phyloP scores from a whole-genome alignment of 2,113 vertebrate species.

The Myrmecophaga tridactyla region DNA sequence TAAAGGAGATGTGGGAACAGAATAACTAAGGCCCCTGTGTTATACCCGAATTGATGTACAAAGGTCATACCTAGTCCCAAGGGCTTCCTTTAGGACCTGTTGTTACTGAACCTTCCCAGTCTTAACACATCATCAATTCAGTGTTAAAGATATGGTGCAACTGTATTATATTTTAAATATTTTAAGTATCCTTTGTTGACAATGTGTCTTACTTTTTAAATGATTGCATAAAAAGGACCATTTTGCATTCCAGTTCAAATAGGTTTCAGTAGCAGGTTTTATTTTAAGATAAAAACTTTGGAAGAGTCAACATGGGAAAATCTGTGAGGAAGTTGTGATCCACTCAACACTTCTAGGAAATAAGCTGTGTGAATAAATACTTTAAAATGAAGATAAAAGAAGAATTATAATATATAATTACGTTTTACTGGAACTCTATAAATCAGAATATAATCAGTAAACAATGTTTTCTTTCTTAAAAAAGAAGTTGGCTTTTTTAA shows the following conservation, averaged over 20 bases:
- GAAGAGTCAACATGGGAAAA: not conserved
- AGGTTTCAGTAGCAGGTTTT: not conserved
- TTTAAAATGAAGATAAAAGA: not conserved
- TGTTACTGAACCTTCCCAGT: fast-evolving
- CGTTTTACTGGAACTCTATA: not conserved
- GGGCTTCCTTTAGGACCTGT: not conserved
- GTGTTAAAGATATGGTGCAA: not conserved
- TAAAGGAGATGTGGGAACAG: not conserved
- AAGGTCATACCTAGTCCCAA: fast-evolving
- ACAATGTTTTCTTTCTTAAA: not conserved
- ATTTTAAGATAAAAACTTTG: not conserved
- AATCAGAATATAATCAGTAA: not conserved
- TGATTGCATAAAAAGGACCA: not conserved
- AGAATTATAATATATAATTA: not conserved
- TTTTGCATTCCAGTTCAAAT: not conserved
- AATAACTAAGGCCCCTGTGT: not conserved
- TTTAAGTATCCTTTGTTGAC: not conserved
- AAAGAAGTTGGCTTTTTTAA: not conserved
- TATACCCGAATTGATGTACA: fast-evolving
- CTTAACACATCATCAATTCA: fast-evolving
- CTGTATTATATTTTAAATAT: not conserved
- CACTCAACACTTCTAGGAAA: not conserved
- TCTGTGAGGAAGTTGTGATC: not conserved
- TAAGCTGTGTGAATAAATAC: not conserved
- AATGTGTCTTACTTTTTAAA: not conserved